These are phyloP conservation scores for Falco biarmicus DNA, from an alignment of 2,797 vertebrate species.

Conservation along the genomic window DNA sequence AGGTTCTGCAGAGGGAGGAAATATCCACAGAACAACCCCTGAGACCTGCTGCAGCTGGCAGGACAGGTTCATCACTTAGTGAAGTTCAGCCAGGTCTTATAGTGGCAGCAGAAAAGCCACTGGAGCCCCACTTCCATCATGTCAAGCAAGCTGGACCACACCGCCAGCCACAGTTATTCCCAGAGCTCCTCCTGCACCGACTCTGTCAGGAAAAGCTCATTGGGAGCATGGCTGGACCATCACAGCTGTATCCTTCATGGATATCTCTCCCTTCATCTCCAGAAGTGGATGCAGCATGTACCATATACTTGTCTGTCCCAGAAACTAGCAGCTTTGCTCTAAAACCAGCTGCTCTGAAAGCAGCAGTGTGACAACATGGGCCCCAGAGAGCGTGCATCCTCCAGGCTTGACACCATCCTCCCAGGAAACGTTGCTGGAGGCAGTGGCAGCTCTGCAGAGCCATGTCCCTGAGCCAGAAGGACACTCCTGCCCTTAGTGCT, in stretches of 20 bases:
- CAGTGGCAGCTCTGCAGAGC: neutral
- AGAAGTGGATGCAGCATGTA: neutral
- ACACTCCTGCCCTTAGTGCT: neutral
- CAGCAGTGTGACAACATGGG: neutral
- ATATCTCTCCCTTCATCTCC: neutral
- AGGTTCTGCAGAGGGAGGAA: neutral
- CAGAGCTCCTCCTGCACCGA: neutral
- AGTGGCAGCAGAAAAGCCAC: neutral
- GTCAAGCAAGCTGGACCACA: neutral
- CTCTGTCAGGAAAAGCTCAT: neutral
- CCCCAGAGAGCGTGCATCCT: neutral
- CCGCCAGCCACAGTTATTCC: neutral
- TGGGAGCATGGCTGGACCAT: neutral
- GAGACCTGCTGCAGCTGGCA: neutral
- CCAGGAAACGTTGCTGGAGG: neutral
- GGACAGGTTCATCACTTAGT: neutral
- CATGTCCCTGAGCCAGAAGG: neutral
- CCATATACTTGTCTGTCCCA: neutral
- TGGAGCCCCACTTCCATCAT: neutral
- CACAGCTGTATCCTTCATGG: neutral
- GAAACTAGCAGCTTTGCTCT: neutral
- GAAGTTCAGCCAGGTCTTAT: neutral
- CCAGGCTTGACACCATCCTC: neutral
- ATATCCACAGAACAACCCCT: neutral
- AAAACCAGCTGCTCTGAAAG: neutral